Percentiles rank a stretch among this genome's conserved stretches.
Conservation (phyloP, 1,140 invertebrate genomes). For the Tyrophagus putrescentiae region DNA sequence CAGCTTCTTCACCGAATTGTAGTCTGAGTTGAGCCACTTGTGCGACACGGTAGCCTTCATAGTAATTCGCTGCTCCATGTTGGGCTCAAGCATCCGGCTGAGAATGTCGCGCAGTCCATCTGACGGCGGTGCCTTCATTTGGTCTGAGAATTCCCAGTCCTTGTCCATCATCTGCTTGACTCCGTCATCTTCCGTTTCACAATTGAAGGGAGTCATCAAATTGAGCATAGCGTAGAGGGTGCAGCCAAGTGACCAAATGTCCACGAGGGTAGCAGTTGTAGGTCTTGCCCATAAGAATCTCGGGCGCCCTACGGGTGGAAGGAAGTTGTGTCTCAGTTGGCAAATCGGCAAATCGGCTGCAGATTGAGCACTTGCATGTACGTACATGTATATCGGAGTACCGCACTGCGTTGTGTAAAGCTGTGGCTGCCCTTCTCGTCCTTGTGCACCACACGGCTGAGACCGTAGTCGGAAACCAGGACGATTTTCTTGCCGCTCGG, state of each 20-base stretch:
- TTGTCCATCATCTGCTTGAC: conserved; percentile 43
- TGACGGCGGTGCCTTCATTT: conserved; percentile 48
- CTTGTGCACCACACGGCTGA: conserved; percentile 2
- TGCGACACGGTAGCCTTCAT: conserved; percentile 37
- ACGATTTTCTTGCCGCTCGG: conserved; percentile 4
- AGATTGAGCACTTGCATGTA: too few species aligned
- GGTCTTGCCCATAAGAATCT: conserved; percentile 39
- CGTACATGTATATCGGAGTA: too few species aligned
- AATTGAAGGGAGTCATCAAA: conserved; percentile 34
- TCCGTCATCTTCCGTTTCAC: conserved; percentile 35
- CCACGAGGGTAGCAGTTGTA: conserved; percentile 35
- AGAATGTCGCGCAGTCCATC: conserved; percentile 51
- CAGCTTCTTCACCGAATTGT: not conserved
- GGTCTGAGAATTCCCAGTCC: conserved; percentile 57
- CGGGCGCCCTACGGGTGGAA: conserved; percentile 54
- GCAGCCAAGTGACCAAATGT: conserved; percentile 28
- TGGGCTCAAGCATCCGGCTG: conserved; percentile 57
- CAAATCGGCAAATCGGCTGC: too few species aligned
- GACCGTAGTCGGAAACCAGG: conserved; percentile 3
- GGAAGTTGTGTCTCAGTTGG: too few species aligned
- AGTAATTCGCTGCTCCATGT: conserved; percentile 52
- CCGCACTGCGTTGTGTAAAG: conserved; percentile 50
- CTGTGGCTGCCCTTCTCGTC: not conserved
- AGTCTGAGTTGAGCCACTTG: conserved; percentile 12
- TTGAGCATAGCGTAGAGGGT: conserved; percentile 30